These are phyloP conservation scores for Epiblema foenella DNA, from an alignment of 2,888 invertebrate genomes.

Conservation along the genomic window DNA sequence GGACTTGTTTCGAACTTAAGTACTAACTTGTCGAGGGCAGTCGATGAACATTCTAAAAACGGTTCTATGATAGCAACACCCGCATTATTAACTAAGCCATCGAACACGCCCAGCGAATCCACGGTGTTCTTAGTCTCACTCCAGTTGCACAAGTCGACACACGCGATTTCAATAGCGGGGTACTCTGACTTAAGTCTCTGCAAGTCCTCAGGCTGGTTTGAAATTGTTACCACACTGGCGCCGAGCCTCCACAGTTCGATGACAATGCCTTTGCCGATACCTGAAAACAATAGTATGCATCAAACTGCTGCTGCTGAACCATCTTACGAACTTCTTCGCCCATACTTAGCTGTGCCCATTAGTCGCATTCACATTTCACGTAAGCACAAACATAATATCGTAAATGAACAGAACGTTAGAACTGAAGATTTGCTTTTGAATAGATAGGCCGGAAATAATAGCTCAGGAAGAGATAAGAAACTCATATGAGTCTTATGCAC, in stretches of 20 bases:
- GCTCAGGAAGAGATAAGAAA: too few species aligned
- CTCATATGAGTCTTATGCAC: too few species aligned
- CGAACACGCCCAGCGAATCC: conserved; percentile 27
- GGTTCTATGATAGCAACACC: conserved; percentile 88
- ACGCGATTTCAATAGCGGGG: conserved; percentile 20
- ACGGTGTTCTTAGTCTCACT: conserved; percentile 6
- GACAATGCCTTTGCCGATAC: conserved; percentile 87
- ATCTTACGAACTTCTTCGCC: too few species aligned
- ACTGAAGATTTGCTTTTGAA: too few species aligned
- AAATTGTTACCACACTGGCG: conserved; percentile 88
- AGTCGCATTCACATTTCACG: too few species aligned
- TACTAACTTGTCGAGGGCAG: conserved; percentile 88
- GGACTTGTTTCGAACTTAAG: not conserved
- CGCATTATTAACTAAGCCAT: conserved; percentile 59
- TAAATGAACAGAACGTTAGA: too few species aligned
- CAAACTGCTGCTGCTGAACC: not conserved
- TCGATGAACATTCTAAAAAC: conserved; percentile 88
- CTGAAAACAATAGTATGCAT: conserved; percentile 53
- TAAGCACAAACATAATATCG: too few species aligned
- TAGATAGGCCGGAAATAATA: too few species aligned
- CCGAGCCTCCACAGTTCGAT: conserved; percentile 84
- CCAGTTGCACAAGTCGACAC: conserved; percentile 32
- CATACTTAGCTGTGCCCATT: too few species aligned
- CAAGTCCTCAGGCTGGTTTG: conserved; percentile 75
- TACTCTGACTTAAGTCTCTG: conserved; percentile 19